phyloP scores from a whole-genome alignment of 2,888 invertebrate species.

The Eupelmus urozonus region DNA sequence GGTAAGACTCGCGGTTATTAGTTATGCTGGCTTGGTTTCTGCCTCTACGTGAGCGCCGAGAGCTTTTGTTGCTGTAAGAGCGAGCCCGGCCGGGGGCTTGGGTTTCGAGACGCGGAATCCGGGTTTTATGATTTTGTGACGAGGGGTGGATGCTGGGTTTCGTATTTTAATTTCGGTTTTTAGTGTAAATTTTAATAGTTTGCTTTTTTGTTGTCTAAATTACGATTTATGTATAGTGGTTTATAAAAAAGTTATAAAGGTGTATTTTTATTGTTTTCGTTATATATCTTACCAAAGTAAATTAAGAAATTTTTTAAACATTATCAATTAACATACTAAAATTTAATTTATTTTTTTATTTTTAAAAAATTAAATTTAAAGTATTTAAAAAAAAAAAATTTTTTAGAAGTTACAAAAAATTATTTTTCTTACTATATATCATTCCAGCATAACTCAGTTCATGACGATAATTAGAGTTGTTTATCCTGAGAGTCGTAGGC shows the following conservation, averaged over 20 bases:
- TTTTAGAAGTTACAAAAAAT: neutral
- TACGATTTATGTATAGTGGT: too few species aligned
- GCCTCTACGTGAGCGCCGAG: neutral
- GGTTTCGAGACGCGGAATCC: neutral
- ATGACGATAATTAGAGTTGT: neutral
- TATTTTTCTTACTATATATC: neutral
- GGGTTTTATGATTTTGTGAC: neutral
- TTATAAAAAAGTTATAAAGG: too few species aligned
- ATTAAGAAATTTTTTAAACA: too few species aligned
- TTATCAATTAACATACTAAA: too few species aligned
- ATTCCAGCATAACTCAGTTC: slow-evolving; percentile 4
- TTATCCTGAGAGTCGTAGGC: slow-evolving; percentile 48
- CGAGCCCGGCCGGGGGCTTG: neutral
- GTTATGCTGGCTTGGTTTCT: slow-evolving; percentile 35
- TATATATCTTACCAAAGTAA: too few species aligned
- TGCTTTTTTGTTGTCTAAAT: too few species aligned
- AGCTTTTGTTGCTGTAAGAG: slow-evolving; percentile 38
- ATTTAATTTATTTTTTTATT: neutral
- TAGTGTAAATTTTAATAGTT: too few species aligned
- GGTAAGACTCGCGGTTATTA: slow-evolving; percentile 47
- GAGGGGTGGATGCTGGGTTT: neutral
- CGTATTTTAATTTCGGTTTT: too few species aligned
- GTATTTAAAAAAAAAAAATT: neutral
- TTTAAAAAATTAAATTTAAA: too few species aligned
- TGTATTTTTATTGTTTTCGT: too few species aligned